A percentile compares a stretch with the other conserved stretches of the same genome.
These are phyloP conservation scores for Lathamus discolor DNA, from an alignment of 2,113 vertebrate genomes.

Conservation along the genomic window DNA sequence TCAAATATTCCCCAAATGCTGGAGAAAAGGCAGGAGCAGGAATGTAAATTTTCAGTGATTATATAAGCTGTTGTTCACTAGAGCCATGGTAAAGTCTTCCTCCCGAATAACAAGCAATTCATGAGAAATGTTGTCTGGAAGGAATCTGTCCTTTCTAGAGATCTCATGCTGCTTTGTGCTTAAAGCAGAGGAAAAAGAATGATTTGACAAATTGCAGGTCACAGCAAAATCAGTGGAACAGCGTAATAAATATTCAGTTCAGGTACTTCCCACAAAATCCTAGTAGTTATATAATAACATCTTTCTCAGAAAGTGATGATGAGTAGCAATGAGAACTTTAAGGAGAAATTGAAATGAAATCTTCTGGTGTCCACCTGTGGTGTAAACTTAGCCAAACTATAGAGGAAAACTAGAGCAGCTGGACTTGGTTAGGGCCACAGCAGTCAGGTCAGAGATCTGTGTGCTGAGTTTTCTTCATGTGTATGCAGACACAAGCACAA, in stretches of 20 bases:
- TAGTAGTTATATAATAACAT: not conserved
- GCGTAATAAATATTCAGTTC: not conserved
- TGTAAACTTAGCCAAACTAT: not conserved
- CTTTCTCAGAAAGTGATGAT: not conserved
- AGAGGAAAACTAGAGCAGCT: not conserved
- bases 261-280: not conserved
- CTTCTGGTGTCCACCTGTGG: not conserved
- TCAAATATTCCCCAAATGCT: constrained; percentile 7
- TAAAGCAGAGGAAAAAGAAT: not conserved
- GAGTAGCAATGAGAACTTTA: not conserved
- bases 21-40: not conserved
- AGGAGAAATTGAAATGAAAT: not conserved
- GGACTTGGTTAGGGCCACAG: not conserved
- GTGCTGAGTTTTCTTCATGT: not conserved
- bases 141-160: not conserved
- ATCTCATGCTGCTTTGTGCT: not conserved
- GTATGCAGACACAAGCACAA: not conserved
- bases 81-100: not conserved
- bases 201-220: not conserved
- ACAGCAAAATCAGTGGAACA: not conserved
- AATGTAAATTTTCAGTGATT: constrained; percentile 9
- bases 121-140: not conserved
- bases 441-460: not conserved
- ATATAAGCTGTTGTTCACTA: not conserved
- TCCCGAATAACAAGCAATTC: not conserved